Base-by-base conservation (phyloP, 2,888 invertebrate genomes). In the Cryptocephalus primarius region DNA sequence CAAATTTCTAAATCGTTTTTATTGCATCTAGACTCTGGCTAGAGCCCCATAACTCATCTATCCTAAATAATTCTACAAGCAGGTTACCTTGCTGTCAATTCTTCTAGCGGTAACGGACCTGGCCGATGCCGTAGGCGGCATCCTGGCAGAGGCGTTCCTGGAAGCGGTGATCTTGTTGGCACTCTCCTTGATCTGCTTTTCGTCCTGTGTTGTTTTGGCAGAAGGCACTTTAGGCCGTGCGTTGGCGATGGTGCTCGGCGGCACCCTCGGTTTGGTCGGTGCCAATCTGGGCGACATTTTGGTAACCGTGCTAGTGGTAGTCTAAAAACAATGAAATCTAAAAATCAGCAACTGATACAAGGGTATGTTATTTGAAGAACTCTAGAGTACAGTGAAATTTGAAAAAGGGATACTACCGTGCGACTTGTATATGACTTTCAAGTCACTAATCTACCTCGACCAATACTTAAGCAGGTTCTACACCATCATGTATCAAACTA, bases 161-260 rank as follows among this genome's bases (percentile, higher is more conserved):
- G 60, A 57, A 8, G 63, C 63, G 10, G 62, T 64, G 59, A 83
- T 75, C 61, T 82, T 83, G 65, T 83, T 84, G 43, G 80, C 80
- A 57, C 80, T 78, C 54, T 84, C 83, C 66, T 84, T 83, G 53
- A 74, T 77, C 60, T 79, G 80, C 59, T 84, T 84, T 46, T 70
- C 69, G 1, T 65, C 58, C 46, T 68, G 66, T 6, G 22, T 6
- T 6, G 22, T 22, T 6, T 22, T 22, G 3, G 22, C 22, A 22
- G 22, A 6, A 2, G 22, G 22, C 22, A 22, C 22, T 6, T 22
- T 22, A 22, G 22, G 53, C 62, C 57, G 12, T 14, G 47, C 62
- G 33, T 61, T 55, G 9, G 60, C 52, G 8, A 53, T 48, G 9
- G 62, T 59, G 1, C 59, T 57, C n/a, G 59, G 45, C 10, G 64